Evolutionary conservation across 2,113 vertebrate genomes (phyloP).

Genomic region (Lethenteron camtschaticum): DNA sequence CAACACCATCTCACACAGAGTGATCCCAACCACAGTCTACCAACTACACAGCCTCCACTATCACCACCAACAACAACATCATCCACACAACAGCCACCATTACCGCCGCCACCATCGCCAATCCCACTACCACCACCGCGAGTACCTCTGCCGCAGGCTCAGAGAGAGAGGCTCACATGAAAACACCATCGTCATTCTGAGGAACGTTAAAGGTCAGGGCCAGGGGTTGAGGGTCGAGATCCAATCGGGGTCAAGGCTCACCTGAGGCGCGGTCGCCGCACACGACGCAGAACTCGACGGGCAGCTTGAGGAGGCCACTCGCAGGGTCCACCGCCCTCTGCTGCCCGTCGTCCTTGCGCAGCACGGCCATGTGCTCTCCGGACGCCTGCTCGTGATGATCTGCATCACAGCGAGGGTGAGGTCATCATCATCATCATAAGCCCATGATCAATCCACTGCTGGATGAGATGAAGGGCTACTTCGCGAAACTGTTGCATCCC

Average conservation of each 20-base stretch:
- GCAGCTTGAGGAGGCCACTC: conserved; percentile 12
- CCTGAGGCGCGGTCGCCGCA: conserved; percentile 97
- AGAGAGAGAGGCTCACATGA: no score
- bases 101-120: background rate
- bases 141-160: background rate
- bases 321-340: background rate
- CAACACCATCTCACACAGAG: no score
- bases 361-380: background rate
- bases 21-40: no score
- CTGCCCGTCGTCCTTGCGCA: conserved; percentile 3
- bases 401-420: background rate
- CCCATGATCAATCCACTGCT: no score
- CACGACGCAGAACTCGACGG: conserved; percentile 82
- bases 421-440: no score
- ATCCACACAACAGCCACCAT: background rate
- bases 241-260: conserved; percentile 15
- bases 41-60: background rate
- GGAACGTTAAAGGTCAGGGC: no score
- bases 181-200: no score
- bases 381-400: conserved; percentile 2
- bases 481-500: no score
- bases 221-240: no score
- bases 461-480: no score
- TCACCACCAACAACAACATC: background rate
- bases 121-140: background rate